These are phyloP conservation scores for Daptonema setosum DNA, from an alignment of 2,888 invertebrate genomes.

Conservation along the genomic window DNA sequence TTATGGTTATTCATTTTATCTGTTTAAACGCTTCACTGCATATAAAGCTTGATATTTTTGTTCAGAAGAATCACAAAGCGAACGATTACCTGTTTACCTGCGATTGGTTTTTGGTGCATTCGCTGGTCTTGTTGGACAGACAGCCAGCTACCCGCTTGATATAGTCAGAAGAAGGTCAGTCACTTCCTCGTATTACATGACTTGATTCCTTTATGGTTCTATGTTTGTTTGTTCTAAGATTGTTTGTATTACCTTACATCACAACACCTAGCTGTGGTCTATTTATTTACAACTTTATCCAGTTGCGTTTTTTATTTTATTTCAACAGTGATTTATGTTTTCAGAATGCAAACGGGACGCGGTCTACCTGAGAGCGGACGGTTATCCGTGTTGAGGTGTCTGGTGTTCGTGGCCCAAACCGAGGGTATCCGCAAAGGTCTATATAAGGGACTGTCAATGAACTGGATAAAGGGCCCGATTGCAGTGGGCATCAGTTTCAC, in stretches of 20 bases:
- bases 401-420: conserved; percentile 30
- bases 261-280: too few species aligned
- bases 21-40: not conserved
- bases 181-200: not conserved
- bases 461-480: conserved; percentile 64
- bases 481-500: conserved; percentile 75
- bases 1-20: conserved; percentile 37
- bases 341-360: conserved; percentile 23
- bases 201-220: too few species aligned
- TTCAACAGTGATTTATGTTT: too few species aligned
- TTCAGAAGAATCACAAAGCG: conserved; percentile 7
- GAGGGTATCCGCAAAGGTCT: conserved; percentile 73
- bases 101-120: conserved; percentile 61
- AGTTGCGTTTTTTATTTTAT: too few species aligned
- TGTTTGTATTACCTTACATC: not conserved
- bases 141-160: conserved; percentile 83
- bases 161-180: conserved; percentile 46
- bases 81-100: conserved; percentile 22
- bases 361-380: conserved; percentile 4
- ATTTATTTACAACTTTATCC: too few species aligned
- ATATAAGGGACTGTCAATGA: conserved; percentile 97
- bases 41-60: too few species aligned
- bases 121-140: conserved; percentile 80
- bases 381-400: conserved; percentile 15
- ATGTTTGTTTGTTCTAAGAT: not conserved